Base-by-base conservation (phyloP, 2,113 vertebrate species). In the Hipposideros armiger region DNA sequence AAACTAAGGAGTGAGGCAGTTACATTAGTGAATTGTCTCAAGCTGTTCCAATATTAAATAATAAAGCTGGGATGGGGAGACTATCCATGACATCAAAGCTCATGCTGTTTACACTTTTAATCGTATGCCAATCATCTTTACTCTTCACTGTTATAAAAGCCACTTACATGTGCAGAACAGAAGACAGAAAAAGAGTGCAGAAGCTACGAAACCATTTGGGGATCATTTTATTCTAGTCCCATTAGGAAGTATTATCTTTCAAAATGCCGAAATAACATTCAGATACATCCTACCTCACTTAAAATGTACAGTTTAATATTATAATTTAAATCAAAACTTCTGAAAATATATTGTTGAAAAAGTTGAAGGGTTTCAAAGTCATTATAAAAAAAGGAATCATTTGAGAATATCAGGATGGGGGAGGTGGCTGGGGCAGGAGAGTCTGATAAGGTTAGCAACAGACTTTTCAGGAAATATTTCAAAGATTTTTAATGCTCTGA, bases 401-500 rank as follows among this genome's bases (percentile, higher is more conserved):
- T 67, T 88, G 26, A 74, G 10, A 83, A 89, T 52, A 22, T 92
- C 40, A 19, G 5, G 26, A 17, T 78, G 80, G 42, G 14, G n/a
- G 6, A 3, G 0, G 11, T 26, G 24, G 7, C 40, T 58, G 3
- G 3, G 26, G 7, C 0, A 1, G 1, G 8, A 5, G 1, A 72
- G 5, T 47, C 13, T 24, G 22, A 14, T 17, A 2, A 80, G 11
- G 3, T 58, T 30, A 90, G 14, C 16, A 80, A 32, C 20, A 14
- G 84, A 82, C 9, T 56, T 42, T 58, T 47, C 13, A 26, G 30
- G 22, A 88, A 86, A 84, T 26, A 76, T 15, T 72, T 64, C n/a
- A 20, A 76, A 52, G 22, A 66, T 14, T 66, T 92, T 87, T 50
- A 81, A 7, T 40, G 24, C 50, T 69, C 19, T 73, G 28, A 81